These are phyloP conservation scores for Heptranchias perlo DNA, from an alignment of 2,113 vertebrate species.

Conservation along the genomic window DNA sequence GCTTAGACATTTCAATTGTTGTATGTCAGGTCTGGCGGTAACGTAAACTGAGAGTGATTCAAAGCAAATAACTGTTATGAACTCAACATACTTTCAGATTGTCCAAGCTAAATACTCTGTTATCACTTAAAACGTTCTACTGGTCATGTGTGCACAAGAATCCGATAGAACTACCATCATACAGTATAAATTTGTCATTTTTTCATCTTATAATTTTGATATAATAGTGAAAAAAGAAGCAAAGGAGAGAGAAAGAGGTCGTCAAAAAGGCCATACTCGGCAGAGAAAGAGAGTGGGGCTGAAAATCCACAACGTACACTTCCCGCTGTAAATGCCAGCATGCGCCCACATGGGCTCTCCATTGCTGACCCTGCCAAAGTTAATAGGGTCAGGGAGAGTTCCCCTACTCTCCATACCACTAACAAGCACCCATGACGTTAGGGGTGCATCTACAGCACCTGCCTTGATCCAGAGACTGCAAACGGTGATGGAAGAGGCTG, in stretches of 20 bases:
- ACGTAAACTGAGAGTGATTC: neutral
- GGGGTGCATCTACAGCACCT: neutral
- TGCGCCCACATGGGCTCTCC: neutral
- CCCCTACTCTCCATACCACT: neutral
- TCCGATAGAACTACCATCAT: neutral
- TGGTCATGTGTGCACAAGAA: neutral
- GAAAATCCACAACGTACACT: neutral
- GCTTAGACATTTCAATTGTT: neutral
- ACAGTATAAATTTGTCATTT: neutral
- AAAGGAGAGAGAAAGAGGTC: neutral
- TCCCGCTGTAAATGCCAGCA: neutral
- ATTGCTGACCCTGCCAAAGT: neutral
- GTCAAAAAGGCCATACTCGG: neutral
- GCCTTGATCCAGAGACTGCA: neutral
- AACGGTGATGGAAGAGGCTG: too few relatives aligned
- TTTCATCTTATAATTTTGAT: neutral
- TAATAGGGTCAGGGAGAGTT: neutral
- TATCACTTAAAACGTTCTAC: neutral
- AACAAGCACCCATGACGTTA: neutral
- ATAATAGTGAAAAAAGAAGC: neutral
- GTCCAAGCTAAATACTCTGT: neutral
- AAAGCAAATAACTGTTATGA: neutral
- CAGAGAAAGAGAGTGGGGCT: neutral
- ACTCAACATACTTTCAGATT: neutral
- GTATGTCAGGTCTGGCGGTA: neutral